Percentiles rank a stretch among this genome's conserved stretches.
These are phyloP conservation scores for Jordanella pulchra DNA, from an alignment of 2,797 vertebrate species.

Conservation along the genomic window DNA sequence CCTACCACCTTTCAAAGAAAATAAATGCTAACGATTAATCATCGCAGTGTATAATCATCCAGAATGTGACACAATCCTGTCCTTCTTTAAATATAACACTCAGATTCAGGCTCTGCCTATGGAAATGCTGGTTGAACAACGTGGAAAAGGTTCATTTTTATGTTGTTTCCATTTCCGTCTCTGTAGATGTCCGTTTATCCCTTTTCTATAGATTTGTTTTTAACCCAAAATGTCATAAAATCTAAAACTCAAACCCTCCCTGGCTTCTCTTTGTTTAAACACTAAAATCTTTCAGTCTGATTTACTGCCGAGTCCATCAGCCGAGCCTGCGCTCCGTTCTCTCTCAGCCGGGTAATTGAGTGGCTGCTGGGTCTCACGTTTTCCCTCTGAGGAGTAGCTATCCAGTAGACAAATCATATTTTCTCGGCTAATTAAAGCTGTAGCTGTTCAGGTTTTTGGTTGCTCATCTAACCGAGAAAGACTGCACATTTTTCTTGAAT, in stretches of 20 bases:
- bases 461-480: not conserved
- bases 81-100: not conserved
- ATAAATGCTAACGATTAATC: not conserved
- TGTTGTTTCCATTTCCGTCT: constrained; percentile 14
- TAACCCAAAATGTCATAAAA: not conserved
- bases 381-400: constrained; percentile 6
- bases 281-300: constrained; percentile 17
- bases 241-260: not conserved
- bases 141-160: not conserved
- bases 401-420: constrained; percentile 8
- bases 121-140: not conserved
- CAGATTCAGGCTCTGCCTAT: not conserved
- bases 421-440: constrained; percentile 11
- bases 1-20: not conserved
- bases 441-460: constrained; percentile 15
- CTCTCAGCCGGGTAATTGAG: constrained; percentile 28
- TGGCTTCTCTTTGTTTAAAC: not conserved
- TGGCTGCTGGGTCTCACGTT: constrained; percentile 6
- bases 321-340: not conserved
- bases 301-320: constrained; percentile 9
- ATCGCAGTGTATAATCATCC: not conserved
- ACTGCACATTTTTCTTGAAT: constrained; percentile 11
- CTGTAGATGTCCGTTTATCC: constrained; percentile 13
- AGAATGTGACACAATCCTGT: not conserved
- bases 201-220: constrained; percentile 13